These are phyloP conservation scores for Ambastaia sidthimunki DNA, from an alignment of 2,797 vertebrate species.

Conservation along the genomic window DNA sequence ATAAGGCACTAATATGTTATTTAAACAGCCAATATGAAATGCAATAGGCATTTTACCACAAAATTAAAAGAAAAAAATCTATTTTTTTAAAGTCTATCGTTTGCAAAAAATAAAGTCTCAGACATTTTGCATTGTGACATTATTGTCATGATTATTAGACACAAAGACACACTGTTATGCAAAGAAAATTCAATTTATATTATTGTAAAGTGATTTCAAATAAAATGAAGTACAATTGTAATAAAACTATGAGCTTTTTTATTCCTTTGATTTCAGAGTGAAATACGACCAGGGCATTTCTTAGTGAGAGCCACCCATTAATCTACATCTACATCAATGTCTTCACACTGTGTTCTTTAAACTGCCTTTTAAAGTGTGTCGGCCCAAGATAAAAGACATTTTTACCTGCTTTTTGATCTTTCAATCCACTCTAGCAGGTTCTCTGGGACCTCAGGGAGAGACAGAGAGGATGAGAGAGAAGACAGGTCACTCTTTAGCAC, in stretches of 20 bases:
- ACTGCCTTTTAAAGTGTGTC: slow-evolving; percentile 31
- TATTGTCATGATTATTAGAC: background rate
- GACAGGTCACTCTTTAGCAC: slow-evolving; percentile 13
- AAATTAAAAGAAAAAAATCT: too few relatives aligned
- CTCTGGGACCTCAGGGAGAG: slow-evolving; percentile 52
- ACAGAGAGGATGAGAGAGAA: slow-evolving; percentile 38
- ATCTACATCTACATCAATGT: slow-evolving; percentile 16
- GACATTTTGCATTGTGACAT: background rate
- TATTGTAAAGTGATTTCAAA: background rate
- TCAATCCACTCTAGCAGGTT: slow-evolving; percentile 16
- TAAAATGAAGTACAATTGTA: too few relatives aligned
- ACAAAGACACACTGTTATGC: too few relatives aligned
- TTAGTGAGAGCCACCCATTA: slow-evolving; percentile 7
- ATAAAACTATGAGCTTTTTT: too few relatives aligned
- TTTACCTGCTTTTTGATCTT: slow-evolving; percentile 42
- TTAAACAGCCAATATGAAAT: too few relatives aligned
- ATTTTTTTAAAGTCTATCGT: too few relatives aligned
- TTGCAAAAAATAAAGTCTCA: background rate
- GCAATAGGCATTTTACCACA: too few relatives aligned
- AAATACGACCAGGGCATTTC: background rate
- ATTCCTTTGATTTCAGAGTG: background rate
- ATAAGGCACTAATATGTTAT: too few relatives aligned
- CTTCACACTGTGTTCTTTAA: slow-evolving; percentile 28
- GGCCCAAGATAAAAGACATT: slow-evolving; percentile 22
- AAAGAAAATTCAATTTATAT: background rate